Evolutionary conservation across 2,888 invertebrate species (phyloP).

Genomic region (Beris morrisii): DNA sequence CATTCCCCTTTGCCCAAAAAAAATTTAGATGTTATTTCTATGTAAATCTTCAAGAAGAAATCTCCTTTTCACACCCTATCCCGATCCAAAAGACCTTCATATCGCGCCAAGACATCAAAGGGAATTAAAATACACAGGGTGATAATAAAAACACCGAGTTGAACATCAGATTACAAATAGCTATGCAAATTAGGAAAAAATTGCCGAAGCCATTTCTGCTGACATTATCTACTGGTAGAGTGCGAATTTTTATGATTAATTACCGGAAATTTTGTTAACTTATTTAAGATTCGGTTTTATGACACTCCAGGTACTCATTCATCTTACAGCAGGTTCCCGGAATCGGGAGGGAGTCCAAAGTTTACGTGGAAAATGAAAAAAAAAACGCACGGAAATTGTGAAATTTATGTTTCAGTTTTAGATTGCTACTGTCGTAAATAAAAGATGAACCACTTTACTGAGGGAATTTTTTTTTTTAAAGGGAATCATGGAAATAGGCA

Average conservation of each 20-base stretch:
- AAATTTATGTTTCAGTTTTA: slow-evolving; percentile 27
- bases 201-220: slow-evolving; percentile 56
- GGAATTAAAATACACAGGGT: slow-evolving; percentile 39
- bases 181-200: slow-evolving; percentile 49
- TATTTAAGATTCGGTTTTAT: slow-evolving; percentile 38
- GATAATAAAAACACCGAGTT: slow-evolving; percentile 38
- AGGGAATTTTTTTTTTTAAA: slow-evolving; percentile 2
- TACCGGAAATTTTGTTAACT: slow-evolving; percentile 38
- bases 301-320: slow-evolving; percentile 38
- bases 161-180: slow-evolving; percentile 41
- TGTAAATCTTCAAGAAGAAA: slow-evolving; percentile 22
- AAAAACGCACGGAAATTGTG: slow-evolving; percentile 22
- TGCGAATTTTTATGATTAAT: slow-evolving; percentile 38
- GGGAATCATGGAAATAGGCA: background rate
- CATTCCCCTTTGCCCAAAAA: too few relatives aligned
- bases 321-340: slow-evolving; percentile 28
- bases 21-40: slow-evolving; percentile 1
- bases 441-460: slow-evolving; percentile 21
- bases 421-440: slow-evolving; percentile 21
- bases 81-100: background rate
- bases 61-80: slow-evolving; percentile 6
- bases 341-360: background rate
- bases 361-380: background rate
- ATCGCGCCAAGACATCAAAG: slow-evolving; percentile 36
- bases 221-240: slow-evolving; percentile 50